Base-by-base conservation (phyloP, 2,888 invertebrate genomes). In the Metallyticus violacea region DNA sequence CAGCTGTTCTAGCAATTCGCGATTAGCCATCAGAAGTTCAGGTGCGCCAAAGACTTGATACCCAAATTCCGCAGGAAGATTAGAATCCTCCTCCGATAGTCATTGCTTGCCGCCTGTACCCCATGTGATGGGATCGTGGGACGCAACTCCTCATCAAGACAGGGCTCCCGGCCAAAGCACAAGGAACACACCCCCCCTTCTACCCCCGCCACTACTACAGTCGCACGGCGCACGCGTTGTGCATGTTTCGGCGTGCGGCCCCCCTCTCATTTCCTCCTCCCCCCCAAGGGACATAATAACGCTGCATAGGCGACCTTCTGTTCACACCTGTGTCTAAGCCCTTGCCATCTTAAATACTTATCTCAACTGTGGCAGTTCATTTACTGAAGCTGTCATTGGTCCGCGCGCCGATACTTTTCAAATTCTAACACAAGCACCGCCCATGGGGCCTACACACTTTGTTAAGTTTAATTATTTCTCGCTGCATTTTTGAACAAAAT, bases 21-120 rank as follows among this genome's bases (percentile, higher is more conserved):
- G 28, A 40, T 86, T 86, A 26, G 85, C 86, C 86, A 88, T 86
- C 2, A n/a, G n/a, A n/a, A n/a, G n/a, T n/a, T n/a, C n/a, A n/a
- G n/a, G n/a, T n/a, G n/a, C n/a, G n/a, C 40, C 15, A 22, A 62
- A 22, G 6, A 15, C 1, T 62, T 62, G 40, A 1, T 5, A 9
- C 9, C 5, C 40, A 40, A 9, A 15, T n/a, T n/a, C 1, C 40
- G 40, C n/a, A 62, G 40, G 22, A 62, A 62, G 22, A 15, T 62
- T 15, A 62, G 40, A 62, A 62, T 62, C 0, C 15, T 62, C 0
- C 15, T 62, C 2, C 40, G 40, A 62, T 62, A 7, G 15, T 22
- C 9, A 15, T 62, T 62, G 1, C 40, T 6, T 22, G 15, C 40
- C 40, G 40, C 15, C 40, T 2, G 22, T 62, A 22, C 40, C n/a